These are phyloP conservation scores for Struthidea cinerea DNA, from an alignment of 2,113 vertebrate genomes.

Conservation along the genomic window DNA sequence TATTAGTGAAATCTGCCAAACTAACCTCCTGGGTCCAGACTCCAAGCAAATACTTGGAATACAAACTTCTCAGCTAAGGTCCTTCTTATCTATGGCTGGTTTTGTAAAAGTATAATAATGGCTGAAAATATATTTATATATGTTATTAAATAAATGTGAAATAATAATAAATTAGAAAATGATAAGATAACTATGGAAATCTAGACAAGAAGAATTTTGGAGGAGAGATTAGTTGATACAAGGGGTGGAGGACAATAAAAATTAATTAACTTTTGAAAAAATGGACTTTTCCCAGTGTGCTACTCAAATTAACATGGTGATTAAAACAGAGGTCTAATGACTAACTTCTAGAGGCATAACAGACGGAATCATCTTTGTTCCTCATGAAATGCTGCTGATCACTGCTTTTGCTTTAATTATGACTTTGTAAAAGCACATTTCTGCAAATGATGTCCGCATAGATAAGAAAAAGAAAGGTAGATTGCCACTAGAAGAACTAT, in stretches of 20 bases:
- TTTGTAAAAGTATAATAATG: neutral
- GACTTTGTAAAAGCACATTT: neutral
- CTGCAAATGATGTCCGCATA: neutral
- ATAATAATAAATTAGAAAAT: neutral
- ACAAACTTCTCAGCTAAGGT: neutral
- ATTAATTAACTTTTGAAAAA: neutral
- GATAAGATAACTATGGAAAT: neutral
- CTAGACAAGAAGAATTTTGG: neutral
- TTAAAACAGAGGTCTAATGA: neutral
- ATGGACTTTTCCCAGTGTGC: neutral
- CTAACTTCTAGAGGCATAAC: neutral
- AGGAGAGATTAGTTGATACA: neutral
- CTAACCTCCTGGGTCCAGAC: neutral
- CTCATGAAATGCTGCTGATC: neutral
- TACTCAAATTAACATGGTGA: neutral
- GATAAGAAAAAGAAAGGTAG: neutral
- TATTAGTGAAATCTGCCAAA: neutral
- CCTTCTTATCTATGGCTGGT: neutral
- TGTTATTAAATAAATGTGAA: neutral
- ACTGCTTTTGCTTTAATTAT: neutral
- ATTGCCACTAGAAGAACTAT: neutral
- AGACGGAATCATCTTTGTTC: neutral
- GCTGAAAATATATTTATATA: neutral
- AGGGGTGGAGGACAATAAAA: neutral
- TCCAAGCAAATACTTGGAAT: neutral